These are phyloP conservation scores for Burhinus oedicnemus DNA, from an alignment of 2,113 vertebrate genomes.

Conservation along the genomic window DNA sequence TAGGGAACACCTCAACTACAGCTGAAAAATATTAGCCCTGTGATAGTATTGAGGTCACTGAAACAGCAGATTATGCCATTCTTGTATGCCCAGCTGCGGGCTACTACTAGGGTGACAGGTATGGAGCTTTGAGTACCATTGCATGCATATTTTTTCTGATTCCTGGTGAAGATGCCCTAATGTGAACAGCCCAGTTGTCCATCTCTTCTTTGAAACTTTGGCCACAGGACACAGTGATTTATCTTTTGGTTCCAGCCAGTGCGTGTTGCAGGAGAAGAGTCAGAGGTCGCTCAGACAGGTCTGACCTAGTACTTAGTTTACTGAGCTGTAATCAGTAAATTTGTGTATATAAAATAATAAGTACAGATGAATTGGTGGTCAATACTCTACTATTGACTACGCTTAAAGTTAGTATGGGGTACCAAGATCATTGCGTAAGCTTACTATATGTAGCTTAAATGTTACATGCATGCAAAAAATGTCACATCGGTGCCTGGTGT, in stretches of 20 bases:
- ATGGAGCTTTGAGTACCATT: background rate
- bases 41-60: background rate
- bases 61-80: background rate
- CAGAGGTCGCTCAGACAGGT: background rate
- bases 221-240: fast-evolving
- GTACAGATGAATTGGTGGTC: background rate
- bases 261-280: background rate
- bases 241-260: background rate
- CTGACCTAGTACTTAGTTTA: background rate
- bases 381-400: background rate
- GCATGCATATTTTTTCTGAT: background rate
- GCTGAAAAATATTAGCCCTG: background rate
- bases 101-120: background rate
- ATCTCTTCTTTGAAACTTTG: background rate
- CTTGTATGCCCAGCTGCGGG: background rate
- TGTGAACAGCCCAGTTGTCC: background rate
- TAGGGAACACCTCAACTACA: background rate
- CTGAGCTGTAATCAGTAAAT: background rate
- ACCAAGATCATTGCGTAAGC: background rate
- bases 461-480: background rate
- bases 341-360: background rate
- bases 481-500: background rate
- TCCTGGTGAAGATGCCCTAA: background rate
- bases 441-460: background rate
- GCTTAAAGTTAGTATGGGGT: no score